A percentile compares a stretch with the other conserved stretches of the same genome.
These are phyloP conservation scores for Bufo gargarizans DNA, from an alignment of 2,113 vertebrate species.

Conservation along the genomic window DNA sequence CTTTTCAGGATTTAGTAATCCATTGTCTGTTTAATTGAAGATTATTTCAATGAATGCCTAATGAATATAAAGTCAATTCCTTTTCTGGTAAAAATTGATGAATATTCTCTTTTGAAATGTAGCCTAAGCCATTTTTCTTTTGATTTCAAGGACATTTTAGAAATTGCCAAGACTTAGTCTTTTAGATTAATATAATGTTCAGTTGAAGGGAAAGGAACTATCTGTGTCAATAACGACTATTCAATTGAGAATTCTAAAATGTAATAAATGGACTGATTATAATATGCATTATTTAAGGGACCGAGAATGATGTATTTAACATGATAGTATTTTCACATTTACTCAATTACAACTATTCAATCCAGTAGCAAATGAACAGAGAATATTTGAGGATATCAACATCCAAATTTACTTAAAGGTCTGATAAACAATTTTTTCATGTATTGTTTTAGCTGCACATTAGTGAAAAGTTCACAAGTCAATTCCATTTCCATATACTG, in stretches of 20 bases:
- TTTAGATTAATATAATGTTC: not conserved
- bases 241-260: constrained; percentile 24
- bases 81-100: constrained; percentile 21
- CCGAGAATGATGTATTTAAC: not conserved
- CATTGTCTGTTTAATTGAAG: constrained; percentile 47
- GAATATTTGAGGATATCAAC: not conserved
- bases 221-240: constrained; percentile 34
- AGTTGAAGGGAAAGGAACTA: not conserved
- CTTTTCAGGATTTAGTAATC: constrained; percentile 32
- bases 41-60: constrained; percentile 36
- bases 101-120: constrained; percentile 25
- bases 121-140: constrained; percentile 40
- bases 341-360: not conserved
- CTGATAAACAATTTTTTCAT: not conserved
- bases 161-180: constrained; percentile 1
- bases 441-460: not conserved
- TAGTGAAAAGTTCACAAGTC: not conserved
- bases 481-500: not conserved
- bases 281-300: constrained; percentile 28
- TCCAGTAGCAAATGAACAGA: not conserved
- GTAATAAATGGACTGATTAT: not conserved
- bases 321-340: not conserved
- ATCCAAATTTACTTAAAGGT: not conserved
- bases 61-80: constrained; percentile 41
- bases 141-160: constrained; percentile 46